Evolutionary conservation across 1,140 invertebrate genomes (phyloP), one percentile per base, ranked within the genome.

Genomic region (Brachionus asplanchnoidis): DNA sequence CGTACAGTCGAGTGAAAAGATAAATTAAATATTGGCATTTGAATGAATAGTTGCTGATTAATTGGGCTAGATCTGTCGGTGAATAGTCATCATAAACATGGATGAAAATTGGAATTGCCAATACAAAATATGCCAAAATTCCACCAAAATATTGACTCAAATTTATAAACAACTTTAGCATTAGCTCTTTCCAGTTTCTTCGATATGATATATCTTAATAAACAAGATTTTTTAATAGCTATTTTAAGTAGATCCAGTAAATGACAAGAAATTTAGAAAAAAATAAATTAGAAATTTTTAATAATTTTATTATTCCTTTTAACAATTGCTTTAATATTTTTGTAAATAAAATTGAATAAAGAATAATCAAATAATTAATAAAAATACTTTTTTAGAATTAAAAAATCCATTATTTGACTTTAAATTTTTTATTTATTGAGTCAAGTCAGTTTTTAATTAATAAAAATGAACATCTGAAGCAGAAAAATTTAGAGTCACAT

Each of bases 31-130:
- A 93, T 11, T 93, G 92, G 46, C 91, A 91, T 36, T 92, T 90
- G 88, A 93, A 93, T 0, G 92, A 89, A 88, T 92, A 93, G 89
- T 90, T 87, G 86, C 92, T 92, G 46, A 93, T 92, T 2, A 92
- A 86, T 32, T 90, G 87, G 84, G 90, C 90, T 5, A 93, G 87
- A 53, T 92, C 91, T 4, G 89, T 85, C 4, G 90, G 86, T 20
- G 88, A 86, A 9, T 91, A 82, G 84, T 89, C 83, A 85, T 92
- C 90, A 88, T 92, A 93, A 17, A 86, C 85, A 40, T 92, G 92
- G 84, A 88, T 80, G 87, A 93, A 93, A 83, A 93, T 91, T 8
- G 92, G 92, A 84, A 92, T 87, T 14, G 92, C 91, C 12, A 93
- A 85, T 7, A 92, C 89, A 1, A 93, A 86, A 86, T 92, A 93